Conservation (phyloP, 2,113 vertebrate species). For the Crotalus helleri region DNA sequence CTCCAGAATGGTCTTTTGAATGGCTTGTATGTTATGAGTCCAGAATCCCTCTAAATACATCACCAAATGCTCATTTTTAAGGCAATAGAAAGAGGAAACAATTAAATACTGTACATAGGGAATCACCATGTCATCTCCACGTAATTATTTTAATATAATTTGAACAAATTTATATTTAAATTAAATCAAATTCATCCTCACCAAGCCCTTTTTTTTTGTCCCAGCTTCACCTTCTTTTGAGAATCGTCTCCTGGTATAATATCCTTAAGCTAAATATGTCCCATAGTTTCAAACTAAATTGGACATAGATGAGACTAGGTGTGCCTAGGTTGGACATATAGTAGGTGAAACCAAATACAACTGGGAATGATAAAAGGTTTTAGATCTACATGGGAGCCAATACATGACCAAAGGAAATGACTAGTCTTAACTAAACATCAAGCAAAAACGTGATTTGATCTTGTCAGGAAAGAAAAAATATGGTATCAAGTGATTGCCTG, state of each 20-base stretch:
- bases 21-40: neutral
- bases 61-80: neutral
- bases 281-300: neutral
- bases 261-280: neutral
- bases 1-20: neutral
- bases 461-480: neutral
- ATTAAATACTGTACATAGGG: neutral
- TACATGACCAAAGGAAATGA: neutral
- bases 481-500: neutral
- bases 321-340: too few relatives aligned
- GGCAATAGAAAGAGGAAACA: neutral
- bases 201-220: neutral
- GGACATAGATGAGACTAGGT: too few relatives aligned
- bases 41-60: neutral
- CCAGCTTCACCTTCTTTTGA: neutral
- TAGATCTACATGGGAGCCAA: neutral
- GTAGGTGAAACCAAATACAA: neutral
- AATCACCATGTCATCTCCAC: neutral
- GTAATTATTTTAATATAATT: neutral
- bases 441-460: neutral
- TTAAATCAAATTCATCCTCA: neutral
- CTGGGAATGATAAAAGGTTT: neutral
- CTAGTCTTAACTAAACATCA: neutral
- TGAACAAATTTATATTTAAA: neutral
- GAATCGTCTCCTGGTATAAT: neutral